Evolutionary conservation across 1,140 invertebrate genomes (phyloP).

Genomic region (Pantala flavescens): DNA sequence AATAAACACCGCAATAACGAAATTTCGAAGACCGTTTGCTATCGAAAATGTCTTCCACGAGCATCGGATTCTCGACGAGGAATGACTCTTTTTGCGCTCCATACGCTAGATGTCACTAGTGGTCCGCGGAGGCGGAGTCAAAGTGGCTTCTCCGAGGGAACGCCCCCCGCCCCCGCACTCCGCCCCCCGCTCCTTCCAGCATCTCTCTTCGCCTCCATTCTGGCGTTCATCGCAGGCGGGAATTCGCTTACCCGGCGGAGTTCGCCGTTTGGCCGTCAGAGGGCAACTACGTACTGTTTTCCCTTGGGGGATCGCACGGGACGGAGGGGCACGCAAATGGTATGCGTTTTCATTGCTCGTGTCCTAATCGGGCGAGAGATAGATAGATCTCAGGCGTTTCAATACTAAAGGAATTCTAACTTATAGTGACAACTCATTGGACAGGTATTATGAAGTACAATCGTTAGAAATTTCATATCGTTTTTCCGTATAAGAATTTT

Average conservation of each 20-base stretch:
- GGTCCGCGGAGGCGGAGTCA: background rate
- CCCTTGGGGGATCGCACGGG: background rate
- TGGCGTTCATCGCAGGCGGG: background rate
- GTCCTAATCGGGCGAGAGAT: no score
- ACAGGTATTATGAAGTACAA: no score
- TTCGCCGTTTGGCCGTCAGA: background rate
- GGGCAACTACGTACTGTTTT: background rate
- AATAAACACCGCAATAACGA: no score
- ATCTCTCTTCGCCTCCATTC: background rate
- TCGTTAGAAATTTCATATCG: no score
- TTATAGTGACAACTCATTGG: no score
- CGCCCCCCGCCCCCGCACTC: background rate
- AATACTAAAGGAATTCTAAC: no score
- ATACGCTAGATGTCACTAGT: background rate
- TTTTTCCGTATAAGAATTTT: no score
- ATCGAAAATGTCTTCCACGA: no score
- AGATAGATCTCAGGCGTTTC: no score
- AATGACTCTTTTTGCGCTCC: no score
- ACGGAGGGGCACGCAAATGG: background rate
- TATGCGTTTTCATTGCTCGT: background rate
- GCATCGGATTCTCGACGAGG: no score
- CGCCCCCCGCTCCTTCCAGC: background rate
- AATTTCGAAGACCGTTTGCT: no score
- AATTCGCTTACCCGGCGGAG: background rate
- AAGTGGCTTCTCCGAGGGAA: background rate